Evolutionary conservation across 2,888 invertebrate species (phyloP).

Genomic region (Heliconius ethilla): DNA sequence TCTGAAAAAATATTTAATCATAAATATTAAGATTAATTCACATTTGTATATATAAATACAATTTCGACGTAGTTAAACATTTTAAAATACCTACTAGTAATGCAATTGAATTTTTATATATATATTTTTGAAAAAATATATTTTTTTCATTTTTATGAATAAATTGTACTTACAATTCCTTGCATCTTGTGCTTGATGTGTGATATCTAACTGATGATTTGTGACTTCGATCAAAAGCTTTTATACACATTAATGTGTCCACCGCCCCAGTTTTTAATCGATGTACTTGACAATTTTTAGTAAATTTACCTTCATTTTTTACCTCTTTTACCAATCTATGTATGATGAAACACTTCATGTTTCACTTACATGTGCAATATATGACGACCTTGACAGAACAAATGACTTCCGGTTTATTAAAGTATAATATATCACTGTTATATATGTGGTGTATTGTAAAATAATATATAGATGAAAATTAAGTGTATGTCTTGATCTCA

Average conservation of each 20-base stretch:
- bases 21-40: too few relatives aligned
- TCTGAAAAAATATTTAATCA: conserved; percentile 48
- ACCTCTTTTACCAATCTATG: conserved; percentile 27
- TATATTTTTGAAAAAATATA: too few relatives aligned
- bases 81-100: too few relatives aligned
- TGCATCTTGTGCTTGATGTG: conserved; percentile 59
- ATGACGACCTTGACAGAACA: background rate
- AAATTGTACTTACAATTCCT: conserved; percentile 57
- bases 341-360: conserved; percentile 7
- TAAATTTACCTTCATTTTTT: conserved; percentile 35
- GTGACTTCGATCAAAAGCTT: conserved; percentile 52
- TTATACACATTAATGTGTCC: conserved; percentile 58
- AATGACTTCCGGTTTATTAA: background rate
- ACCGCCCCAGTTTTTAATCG: conserved; percentile 59
- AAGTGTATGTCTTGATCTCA: too few relatives aligned
- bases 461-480: too few relatives aligned
- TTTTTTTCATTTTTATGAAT: too few relatives aligned
- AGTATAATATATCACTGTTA: background rate
- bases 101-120: too few relatives aligned
- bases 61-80: too few relatives aligned
- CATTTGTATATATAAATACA: too few relatives aligned
- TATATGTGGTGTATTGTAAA: background rate
- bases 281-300: conserved; percentile 52
- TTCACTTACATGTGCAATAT: background rate
- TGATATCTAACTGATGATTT: conserved; percentile 61